These are phyloP conservation scores for Brachyptera putata DNA, from an alignment of 2,888 invertebrate genomes.

Conservation along the genomic window DNA sequence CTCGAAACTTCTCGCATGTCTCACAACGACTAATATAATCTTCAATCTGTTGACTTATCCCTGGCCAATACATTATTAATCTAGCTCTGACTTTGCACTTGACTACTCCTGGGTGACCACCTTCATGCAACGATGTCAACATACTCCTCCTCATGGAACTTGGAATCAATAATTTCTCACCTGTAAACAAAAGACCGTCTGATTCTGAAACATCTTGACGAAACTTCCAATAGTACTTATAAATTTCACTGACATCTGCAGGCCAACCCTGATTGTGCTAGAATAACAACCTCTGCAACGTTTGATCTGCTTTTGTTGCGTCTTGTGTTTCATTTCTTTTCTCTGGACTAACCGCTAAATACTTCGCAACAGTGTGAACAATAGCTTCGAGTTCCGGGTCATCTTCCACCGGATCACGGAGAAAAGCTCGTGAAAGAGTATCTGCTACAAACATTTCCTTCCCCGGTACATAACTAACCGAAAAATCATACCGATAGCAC, in stretches of 20 bases:
- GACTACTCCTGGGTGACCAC: slow-evolving; percentile 14
- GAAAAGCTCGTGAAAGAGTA: slow-evolving; percentile 35
- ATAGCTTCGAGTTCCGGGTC: slow-evolving; percentile 18
- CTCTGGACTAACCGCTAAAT: slow-evolving; percentile 10
- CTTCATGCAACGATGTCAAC: slow-evolving; percentile 11
- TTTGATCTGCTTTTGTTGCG: neutral
- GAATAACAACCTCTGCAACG: neutral
- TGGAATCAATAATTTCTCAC: neutral
- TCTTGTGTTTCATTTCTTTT: neutral
- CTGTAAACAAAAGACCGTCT: slow-evolving; percentile 7
- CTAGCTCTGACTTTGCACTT: slow-evolving; percentile 15
- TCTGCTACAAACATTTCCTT: slow-evolving; percentile 39
- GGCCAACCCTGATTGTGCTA: slow-evolving; percentile 16
- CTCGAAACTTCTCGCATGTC: slow-evolving; percentile 17
- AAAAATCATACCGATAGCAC: slow-evolving; percentile 38
- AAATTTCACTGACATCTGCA: neutral
- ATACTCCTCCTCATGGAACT: neutral
- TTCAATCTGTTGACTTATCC: slow-evolving; percentile 16
- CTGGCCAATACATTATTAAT: slow-evolving; percentile 13
- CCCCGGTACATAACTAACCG: slow-evolving; percentile 38
- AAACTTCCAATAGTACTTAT: neutral
- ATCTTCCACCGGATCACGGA: neutral
- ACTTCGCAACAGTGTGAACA: slow-evolving; percentile 3
- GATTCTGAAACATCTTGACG: neutral
- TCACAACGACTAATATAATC: slow-evolving; percentile 6